Evolutionary conservation across 2,888 invertebrate species (phyloP), one percentile per base, ranked within the genome.

Genomic region (Tuta absoluta): DNA sequence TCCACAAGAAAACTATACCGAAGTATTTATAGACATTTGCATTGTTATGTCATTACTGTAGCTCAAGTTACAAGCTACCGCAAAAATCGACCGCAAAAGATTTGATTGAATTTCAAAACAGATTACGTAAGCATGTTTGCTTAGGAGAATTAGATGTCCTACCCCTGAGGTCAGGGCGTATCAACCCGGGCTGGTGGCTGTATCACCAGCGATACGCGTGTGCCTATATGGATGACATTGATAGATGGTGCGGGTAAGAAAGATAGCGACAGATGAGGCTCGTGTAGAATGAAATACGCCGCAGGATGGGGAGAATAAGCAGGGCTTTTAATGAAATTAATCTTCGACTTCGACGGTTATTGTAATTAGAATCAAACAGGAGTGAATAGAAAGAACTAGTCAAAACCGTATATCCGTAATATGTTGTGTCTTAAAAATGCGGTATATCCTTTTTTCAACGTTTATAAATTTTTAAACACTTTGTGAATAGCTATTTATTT

Each of bases 221-320:
- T 53, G 62, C 12, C 41, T 51, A 33, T 33, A 33, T 33, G 60
- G 64, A 53, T 64, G 64, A 64, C 64, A 51, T 64, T 64, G 60
- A 64, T 59, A 37, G 64, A 64, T 64, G 64, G 59, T 33, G 28
- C 17, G 61, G 17, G 49, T 14, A 28, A 45, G 60, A 61, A 61
- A 61, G 61, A 61, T 49, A 49, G 49, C 61, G 48, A 49, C 61
- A 33, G 61, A 49, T 61, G 61, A 49, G 49, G 17, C 61, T 12
- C 10, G 19, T 24, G 49, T 33, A 49, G 49, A 23, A 60, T 45
- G 21, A 59, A 37, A 37, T 21, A 23, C 51, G 51, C 24, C 56
- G 33, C 33, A 17, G 56, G 56, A 28, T 4, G 28, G 56, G 24
- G 28, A 19, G 19, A 59, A 59, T 59, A 59, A 19, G 59, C 38